Base-by-base conservation (phyloP, 37 sponge, comb jelly and placozoan genomes). In the Diacarnus erythraeanus region DNA sequence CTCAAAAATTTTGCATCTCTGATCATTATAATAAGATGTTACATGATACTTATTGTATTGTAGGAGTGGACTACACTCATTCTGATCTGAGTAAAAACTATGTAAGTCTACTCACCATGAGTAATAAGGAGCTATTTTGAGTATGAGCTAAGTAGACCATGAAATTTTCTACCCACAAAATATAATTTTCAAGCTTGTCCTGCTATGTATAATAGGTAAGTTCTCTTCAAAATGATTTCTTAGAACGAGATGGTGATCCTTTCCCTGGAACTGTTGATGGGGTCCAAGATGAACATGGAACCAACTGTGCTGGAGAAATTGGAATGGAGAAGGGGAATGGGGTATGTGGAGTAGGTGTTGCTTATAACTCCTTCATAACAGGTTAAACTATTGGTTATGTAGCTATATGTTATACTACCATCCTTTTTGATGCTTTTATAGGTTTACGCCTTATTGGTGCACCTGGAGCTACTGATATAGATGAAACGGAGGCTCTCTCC, bases 251-350 rank as follows among this genome's bases (percentile, higher is more conserved):
- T 69, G 21, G 37, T 1, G 88, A 96, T 72, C 97, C 93, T 1
- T 65, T 23, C 4, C 78, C 78, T n/a, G 12, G 51, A 6, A 42
- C 21, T n/a, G 47, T n/a, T 18, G 56, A 26, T 4, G n/a, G n/a
- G n/a, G n/a, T n/a, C n/a, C 51, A 51, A 60, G 90, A 94, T 87
- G 88, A 72, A 60, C 98, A 97, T 75, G 98, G 98, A 0, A 97
- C 98, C 0, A 74, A 90, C 34, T 92, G 93, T 78, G 95, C 95
- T 8, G 98, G 98, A 1, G 95, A 95, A 70, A 76, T 95, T 12
- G 91, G 89, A 18, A 88, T 94, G 61, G 81, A 54, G 26, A 87
- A 83, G 70, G 84, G 63, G 27, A 68, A 80, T 56, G 75, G 58
- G 6, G 21, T 84, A 34, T 97, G 98, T 79, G 89, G 83, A 22